Evolutionary conservation across 1,140 invertebrate genomes (phyloP).

Genomic region (Lutraria rhynchaena): DNA sequence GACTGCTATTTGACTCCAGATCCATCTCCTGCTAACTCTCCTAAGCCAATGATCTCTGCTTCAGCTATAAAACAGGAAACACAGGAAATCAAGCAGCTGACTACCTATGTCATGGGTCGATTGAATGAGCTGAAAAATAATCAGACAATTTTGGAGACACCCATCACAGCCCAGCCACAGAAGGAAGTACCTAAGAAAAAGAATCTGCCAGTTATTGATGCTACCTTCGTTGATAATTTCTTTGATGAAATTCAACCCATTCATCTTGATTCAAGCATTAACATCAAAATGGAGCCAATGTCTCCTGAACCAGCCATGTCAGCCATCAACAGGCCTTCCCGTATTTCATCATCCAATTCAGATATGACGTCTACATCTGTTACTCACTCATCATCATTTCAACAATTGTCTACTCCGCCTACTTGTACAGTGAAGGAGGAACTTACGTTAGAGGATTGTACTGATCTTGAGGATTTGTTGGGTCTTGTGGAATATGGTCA

Average conservation of each 20-base stretch:
- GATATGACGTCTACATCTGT: constrained; percentile 38
- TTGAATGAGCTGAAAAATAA: constrained; percentile 57
- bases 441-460: constrained; percentile 56
- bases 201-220: constrained; percentile 75
- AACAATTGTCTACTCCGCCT: neutral
- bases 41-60: constrained; percentile 65
- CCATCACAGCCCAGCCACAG: neutral
- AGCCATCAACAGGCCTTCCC: neutral
- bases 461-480: constrained; percentile 73
- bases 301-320: constrained; percentile 34
- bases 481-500: constrained; percentile 60
- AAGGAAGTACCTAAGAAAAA: constrained; percentile 50
- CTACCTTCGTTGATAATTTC: constrained; percentile 75
- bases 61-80: constrained; percentile 50
- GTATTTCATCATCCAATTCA: constrained; percentile 35
- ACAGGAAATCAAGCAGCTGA: constrained; percentile 64
- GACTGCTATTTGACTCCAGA: constrained; percentile 78
- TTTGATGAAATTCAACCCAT: constrained; percentile 69
- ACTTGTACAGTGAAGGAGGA: constrained; percentile 44
- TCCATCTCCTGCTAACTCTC: constrained; percentile 75
- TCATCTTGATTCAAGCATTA: constrained; percentile 5
- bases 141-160: constrained; percentile 10
- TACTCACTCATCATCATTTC: neutral
- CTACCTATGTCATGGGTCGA: constrained; percentile 56
- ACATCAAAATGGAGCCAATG: constrained; percentile 54